Percentiles rank a stretch among this genome's conserved stretches.
Conservation (phyloP, 2,113 vertebrate genomes). For the Megalops atlanticus region DNA sequence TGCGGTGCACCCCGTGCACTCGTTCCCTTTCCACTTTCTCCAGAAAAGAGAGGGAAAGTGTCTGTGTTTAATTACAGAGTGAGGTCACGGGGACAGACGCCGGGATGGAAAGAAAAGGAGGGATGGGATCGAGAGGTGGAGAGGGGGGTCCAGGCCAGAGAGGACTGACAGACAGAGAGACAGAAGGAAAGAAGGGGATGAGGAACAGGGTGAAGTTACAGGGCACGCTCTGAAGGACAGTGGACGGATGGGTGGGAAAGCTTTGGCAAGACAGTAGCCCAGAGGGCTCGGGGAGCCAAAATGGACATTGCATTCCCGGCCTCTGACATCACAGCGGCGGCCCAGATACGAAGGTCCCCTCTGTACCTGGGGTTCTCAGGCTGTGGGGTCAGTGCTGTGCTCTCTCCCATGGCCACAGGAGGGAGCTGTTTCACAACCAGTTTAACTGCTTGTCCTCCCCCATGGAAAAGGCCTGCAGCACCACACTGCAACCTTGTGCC, state of each 20-base stretch:
- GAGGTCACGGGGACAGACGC: conserved; percentile 50
- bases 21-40: conserved; percentile 39
- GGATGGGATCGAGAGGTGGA: conserved; percentile 35
- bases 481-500: no score
- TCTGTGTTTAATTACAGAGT: conserved; percentile 61
- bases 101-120: conserved; percentile 38
- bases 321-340: conserved; percentile 62
- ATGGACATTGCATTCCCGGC: conserved; percentile 65
- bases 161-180: not conserved
- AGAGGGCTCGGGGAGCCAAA: conserved; percentile 53
- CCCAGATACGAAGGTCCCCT: conserved; percentile 38
- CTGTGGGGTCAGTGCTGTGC: conserved; percentile 33
- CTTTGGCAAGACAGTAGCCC: conserved; percentile 61
- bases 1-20: not conserved
- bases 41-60: conserved; percentile 29
- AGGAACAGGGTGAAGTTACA: not conserved
- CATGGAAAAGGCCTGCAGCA: no score
- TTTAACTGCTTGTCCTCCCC: no score
- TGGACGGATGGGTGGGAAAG: conserved; percentile 51
- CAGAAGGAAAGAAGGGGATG: not conserved
- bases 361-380: conserved; percentile 53
- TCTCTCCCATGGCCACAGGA: not conserved
- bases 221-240: not conserved
- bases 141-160: conserved; percentile 30
- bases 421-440: not conserved